Base-by-base conservation (phyloP, 2,113 vertebrate species). In the Erinaceus europaeus region DNA sequence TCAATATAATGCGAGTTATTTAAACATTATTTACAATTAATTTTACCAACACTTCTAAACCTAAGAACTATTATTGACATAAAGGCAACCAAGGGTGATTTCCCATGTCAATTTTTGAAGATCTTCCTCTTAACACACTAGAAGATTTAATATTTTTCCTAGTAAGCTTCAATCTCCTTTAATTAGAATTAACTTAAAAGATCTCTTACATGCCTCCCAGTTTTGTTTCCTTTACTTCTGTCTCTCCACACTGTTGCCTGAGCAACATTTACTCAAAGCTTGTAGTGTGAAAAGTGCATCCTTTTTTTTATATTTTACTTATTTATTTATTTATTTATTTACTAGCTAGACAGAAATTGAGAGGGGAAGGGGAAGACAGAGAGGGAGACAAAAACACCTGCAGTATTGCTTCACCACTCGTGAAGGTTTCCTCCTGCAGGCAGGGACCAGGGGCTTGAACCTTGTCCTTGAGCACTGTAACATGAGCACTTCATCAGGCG, bases 1-100 rank as follows among this genome's bases (percentile, higher is more conserved):
- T 95, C 20, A 88, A 38, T 55, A 67, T 21, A 78, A 76, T 80
- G 67, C 71, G 80, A 92, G 80, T 91, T 90, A 93, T 94, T 90
- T 91, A 86, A 82, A 61, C 84, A n/a, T 80, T 38, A 57, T 44
- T 94, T 86, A 85, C 65, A 92, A 65, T 76, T 79, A 74, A 50
- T 64, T 86, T 82, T 74, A 84, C 61, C 40, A 84, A 80, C 40
- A 88, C n/a, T 85, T n/a, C 36, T 83, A 74, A 86, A 78, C 29
- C 68, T 90, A 83, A 88, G 57, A 91, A 46, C 81, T 27, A 73
- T 48, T 72, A 84, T 42, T 57, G 29, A 86, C 92, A 88, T 81
- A 10, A 84, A 50, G 59, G 53, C 65, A 78, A 50, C 59, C 32
- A 73, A 40, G n/a, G n/a, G n/a, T n/a, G n/a, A n/a, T n/a, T n/a